Conservation (phyloP, 1,140 invertebrate genomes). For the Calliphora vicina region DNA sequence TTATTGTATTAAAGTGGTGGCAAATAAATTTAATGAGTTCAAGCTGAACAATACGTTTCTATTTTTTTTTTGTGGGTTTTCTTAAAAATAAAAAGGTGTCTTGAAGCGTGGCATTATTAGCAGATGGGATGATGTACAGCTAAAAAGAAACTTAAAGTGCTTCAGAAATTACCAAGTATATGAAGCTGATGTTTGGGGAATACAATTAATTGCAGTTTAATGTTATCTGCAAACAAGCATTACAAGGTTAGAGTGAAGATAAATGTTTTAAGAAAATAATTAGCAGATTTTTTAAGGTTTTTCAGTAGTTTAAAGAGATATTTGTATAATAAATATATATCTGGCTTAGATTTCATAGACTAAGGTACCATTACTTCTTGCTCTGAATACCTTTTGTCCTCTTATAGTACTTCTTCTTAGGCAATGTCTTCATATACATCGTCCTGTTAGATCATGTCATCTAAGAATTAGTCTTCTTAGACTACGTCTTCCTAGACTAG, state of each 20-base stretch:
- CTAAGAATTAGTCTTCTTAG: too few species aligned
- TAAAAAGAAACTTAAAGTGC: background rate
- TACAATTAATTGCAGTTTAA: background rate
- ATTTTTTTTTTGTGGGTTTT: background rate
- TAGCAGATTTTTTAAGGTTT: background rate
- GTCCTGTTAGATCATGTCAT: too few species aligned
- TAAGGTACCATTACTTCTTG: too few species aligned
- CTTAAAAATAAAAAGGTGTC: background rate
- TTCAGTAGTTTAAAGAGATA: too few species aligned
- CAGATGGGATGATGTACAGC: background rate
- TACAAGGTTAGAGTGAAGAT: background rate
- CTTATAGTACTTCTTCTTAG: too few species aligned
- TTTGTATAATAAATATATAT: too few species aligned
- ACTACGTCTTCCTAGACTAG: too few species aligned
- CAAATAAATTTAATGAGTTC: background rate
- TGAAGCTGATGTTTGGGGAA: background rate
- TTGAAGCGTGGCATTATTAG: background rate
- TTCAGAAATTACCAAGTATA: background rate
- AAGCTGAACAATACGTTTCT: background rate
- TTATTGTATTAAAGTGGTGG: slow-evolving; percentile 1
- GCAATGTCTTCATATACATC: too few species aligned
- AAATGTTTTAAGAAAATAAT: too few species aligned
- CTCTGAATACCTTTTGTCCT: too few species aligned
- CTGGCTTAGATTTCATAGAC: too few species aligned
- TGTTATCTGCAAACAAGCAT: background rate